These are phyloP conservation scores for Diachasmimorpha longicaudata DNA, from an alignment of 1,140 invertebrate species.

Conservation along the genomic window DNA sequence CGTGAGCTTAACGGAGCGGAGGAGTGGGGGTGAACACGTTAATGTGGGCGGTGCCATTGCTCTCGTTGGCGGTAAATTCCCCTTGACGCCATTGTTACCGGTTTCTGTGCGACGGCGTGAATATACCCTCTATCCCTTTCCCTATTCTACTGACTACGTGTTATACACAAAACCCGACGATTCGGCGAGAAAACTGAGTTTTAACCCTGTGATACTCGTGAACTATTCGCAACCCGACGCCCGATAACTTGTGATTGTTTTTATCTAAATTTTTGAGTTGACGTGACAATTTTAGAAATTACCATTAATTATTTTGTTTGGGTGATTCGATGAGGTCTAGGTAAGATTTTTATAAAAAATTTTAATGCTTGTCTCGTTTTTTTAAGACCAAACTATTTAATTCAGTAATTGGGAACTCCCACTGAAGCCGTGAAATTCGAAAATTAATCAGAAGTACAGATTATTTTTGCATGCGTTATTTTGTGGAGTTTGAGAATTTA, in stretches of 20 bases:
- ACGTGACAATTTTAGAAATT: not conserved
- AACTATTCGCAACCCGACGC: not conserved
- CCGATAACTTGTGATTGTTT: not conserved
- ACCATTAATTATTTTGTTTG: not conserved
- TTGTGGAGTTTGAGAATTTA: not conserved
- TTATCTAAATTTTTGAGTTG: not conserved
- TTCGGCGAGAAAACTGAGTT: not conserved
- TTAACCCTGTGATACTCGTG: conserved; percentile 17
- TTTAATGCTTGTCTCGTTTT: not conserved
- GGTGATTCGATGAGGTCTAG: not conserved
- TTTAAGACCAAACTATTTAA: not conserved
- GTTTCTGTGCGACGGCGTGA: not conserved
- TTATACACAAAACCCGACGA: not conserved
- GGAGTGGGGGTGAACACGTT: not conserved
- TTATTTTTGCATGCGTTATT: not conserved
- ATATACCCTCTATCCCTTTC: not conserved
- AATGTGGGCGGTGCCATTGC: conserved; percentile 29
- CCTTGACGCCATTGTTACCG: conserved; percentile 48
- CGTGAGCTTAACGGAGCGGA: not conserved
- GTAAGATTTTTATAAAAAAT: not conserved
- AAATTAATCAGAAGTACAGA: not conserved
- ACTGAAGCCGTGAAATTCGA: not conserved
- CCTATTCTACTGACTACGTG: not conserved
- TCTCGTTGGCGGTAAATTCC: conserved; percentile 31
- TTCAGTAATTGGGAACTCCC: not conserved